Evolutionary conservation across 2,888 invertebrate species (phyloP), one percentile per base, ranked within the genome.

Genomic region (Metopia argyrocephala): DNA sequence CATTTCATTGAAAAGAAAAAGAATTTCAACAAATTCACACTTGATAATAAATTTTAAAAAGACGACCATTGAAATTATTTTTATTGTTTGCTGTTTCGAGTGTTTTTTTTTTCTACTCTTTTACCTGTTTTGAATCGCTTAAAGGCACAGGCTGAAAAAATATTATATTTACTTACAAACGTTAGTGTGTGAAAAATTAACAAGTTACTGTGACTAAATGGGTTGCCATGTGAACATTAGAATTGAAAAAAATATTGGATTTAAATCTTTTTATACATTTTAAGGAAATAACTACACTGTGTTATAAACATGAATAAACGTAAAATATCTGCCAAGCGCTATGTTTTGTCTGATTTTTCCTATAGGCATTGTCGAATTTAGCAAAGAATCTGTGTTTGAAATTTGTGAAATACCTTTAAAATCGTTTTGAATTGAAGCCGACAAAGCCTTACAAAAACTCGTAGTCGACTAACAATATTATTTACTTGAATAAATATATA

Each of bases 61-160:
- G 25, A 56, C 25, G 20, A 68, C 12, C 38, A 15, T 12, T 12
- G 15, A 38, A 38, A 1, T 38, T 9, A 38, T 38, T 38, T 38
- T 3, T 38, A 12, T 38, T 38, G 12, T 6, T 31, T 12, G 12
- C 12, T 38, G 6, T 7, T 31, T 21, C 45, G 20, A 28, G 2
- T 21, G 28, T 21, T 52, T 20, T 50, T 27, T 28, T 21, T 31
- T 6, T 12, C 52, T 45, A 20, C 1, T 27, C 48, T 46, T 21
- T 28, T 64, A 64, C 62, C 62, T 64, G 62, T 46, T 48, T 25
- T 46, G 46, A 48, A 38, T 64, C 20, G 62, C 15, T 48, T 48
- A 48, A 48, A 64, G 48, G 46, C 48, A 46, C 46, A 64, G 48
- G 46, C 25, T 48, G 27, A 27, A 15, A 64, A 25, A 48, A 64